These are phyloP conservation scores for Listronotus bonariensis DNA, from an alignment of 1,140 invertebrate genomes.

Conservation along the genomic window DNA sequence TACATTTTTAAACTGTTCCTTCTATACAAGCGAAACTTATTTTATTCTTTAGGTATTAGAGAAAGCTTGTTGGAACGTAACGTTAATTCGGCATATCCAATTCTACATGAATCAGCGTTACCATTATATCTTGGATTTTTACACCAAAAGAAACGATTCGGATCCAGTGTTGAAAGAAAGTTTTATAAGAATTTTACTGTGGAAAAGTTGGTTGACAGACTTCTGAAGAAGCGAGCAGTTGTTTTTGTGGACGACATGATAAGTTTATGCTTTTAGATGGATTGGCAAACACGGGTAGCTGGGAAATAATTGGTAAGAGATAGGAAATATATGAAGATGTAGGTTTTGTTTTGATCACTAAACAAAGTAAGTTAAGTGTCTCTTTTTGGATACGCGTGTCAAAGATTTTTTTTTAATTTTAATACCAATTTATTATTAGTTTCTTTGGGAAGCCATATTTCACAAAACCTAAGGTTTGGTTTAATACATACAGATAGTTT, in stretches of 20 bases:
- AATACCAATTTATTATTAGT: too few relatives aligned
- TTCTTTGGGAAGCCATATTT: too few relatives aligned
- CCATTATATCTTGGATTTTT: slow-evolving; percentile 47
- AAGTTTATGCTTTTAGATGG: slow-evolving; percentile 57
- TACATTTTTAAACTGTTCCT: too few relatives aligned
- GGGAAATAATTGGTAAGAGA: slow-evolving; percentile 60
- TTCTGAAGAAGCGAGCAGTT: slow-evolving; percentile 57
- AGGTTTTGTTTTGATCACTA: too few relatives aligned
- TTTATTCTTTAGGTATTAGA: slow-evolving; percentile 38
- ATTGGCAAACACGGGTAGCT: slow-evolving; percentile 55
- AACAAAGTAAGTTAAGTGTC: too few relatives aligned
- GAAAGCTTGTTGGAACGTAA: slow-evolving; percentile 48
- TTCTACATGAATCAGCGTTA: slow-evolving; percentile 57
- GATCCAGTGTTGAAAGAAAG: slow-evolving; percentile 40
- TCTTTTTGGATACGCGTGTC: too few relatives aligned
- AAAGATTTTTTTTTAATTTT: too few relatives aligned
- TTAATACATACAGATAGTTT: too few relatives aligned
- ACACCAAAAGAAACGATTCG: slow-evolving; percentile 25
- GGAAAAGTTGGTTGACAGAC: slow-evolving; percentile 54
- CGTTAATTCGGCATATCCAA: slow-evolving; percentile 56
- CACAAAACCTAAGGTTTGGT: too few relatives aligned
- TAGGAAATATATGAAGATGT: too few relatives aligned
- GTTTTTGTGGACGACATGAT: slow-evolving; percentile 46
- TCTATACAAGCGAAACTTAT: too few relatives aligned
- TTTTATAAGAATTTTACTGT: slow-evolving; percentile 54